These are phyloP conservation scores for Martes flavigula DNA, from an alignment of 2,797 vertebrate genomes.

Conservation along the genomic window DNA sequence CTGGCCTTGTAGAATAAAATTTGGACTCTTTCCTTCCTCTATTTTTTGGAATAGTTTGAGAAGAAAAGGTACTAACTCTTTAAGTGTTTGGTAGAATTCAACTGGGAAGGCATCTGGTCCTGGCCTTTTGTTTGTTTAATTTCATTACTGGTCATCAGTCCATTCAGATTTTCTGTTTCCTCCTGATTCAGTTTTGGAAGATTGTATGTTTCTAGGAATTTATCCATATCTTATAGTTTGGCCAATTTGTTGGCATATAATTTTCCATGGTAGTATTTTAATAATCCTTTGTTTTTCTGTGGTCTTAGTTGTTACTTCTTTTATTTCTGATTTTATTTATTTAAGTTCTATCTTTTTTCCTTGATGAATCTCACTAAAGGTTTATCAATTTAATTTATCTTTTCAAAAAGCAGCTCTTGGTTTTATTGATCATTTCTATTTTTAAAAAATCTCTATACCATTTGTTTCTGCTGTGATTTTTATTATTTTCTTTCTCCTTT, in stretches of 20 bases:
- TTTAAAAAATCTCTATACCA: not conserved
- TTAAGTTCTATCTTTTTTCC: not conserved
- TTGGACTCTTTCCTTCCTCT: not conserved
- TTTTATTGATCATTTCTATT: not conserved
- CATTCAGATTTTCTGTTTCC: not conserved
- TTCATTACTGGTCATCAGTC: not conserved
- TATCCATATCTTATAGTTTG: not conserved
- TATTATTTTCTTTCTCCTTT: not conserved
- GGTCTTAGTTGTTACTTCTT: not conserved
- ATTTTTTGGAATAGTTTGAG: not conserved
- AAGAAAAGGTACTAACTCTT: not conserved
- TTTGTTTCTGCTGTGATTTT: not conserved
- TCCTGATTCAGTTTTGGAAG: not conserved
- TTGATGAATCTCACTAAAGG: not conserved
- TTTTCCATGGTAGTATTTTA: not conserved
- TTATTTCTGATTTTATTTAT: not conserved
- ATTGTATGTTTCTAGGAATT: not conserved
- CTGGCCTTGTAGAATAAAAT: not conserved
- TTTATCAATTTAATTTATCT: not conserved
- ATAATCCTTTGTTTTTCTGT: not conserved
- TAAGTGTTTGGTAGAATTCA: not conserved
- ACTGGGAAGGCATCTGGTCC: not conserved
- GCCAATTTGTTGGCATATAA: not conserved
- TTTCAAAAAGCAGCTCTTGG: not conserved
- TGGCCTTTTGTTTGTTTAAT: not conserved